A percentile compares a stretch with the other conserved stretches of the same genome.
Conservation (phyloP, 2,888 invertebrate species). For the Macaria liturata region DNA sequence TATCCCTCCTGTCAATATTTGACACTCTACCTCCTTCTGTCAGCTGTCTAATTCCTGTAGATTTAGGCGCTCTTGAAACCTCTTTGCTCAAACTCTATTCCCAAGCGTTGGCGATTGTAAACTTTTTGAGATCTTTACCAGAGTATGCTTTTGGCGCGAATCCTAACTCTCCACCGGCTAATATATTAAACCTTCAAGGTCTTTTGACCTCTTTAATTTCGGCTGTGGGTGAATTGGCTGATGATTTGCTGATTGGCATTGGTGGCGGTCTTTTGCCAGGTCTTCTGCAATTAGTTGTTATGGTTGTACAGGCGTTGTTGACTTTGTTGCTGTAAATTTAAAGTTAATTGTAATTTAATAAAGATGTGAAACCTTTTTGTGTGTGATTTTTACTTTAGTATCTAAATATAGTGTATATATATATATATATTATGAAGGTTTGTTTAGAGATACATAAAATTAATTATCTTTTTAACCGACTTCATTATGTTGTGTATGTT, state of each 20-base stretch:
- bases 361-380: not conserved
- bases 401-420: too few species aligned
- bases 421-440: too few species aligned
- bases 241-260: slow-evolving; percentile 61
- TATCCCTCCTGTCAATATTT: slow-evolving; percentile 73
- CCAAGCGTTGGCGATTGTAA: slow-evolving; percentile 72
- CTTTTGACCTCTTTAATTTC: slow-evolving; percentile 58
- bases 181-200: slow-evolving; percentile 58
- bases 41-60: slow-evolving; percentile 69
- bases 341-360: slow-evolving; percentile 5
- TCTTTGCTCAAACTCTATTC: slow-evolving; percentile 71
- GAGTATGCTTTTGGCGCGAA: slow-evolving; percentile 72
- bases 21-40: slow-evolving; percentile 71
- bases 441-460: too few species aligned
- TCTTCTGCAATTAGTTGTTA: slow-evolving; percentile 62
- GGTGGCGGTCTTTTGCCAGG: slow-evolving; percentile 71
- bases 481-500: too few species aligned
- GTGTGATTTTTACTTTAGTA: not conserved
- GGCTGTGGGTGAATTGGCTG: slow-evolving; percentile 59
- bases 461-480: too few species aligned
- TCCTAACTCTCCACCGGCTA: slow-evolving; percentile 56
- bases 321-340: slow-evolving; percentile 51
- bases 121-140: slow-evolving; percentile 64
- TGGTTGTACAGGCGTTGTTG: slow-evolving; percentile 61
- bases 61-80: slow-evolving; percentile 69